Base-by-base conservation (phyloP, 2,888 invertebrate genomes). In the Allacma fusca region DNA sequence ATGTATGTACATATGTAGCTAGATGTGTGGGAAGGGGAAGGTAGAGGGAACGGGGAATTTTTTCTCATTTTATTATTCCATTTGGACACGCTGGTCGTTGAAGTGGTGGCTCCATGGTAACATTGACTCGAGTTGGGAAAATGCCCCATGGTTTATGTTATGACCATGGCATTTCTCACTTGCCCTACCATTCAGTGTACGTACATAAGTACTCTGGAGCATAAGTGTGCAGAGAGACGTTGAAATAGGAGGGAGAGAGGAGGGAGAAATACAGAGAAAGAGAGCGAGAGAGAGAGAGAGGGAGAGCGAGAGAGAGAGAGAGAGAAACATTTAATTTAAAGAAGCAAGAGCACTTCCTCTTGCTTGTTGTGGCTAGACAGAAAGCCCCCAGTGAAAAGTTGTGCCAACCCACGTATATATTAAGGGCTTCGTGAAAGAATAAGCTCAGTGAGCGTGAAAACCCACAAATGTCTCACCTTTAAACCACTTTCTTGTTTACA, bases 391-490 rank as follows among this genome's bases (percentile, higher is more conserved):
- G 50, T 50, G 50, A n/a, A 50, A 50, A 50, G 50, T 50, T 50
- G 16, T 50, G 50, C 50, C n/a, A 13, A 50, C 50, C n/a, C 19
- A 50, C 19, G 4, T 50, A 50, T n/a, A 50, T n/a, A 50, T 19
- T 50, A 19, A 5, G 50, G n/a, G 50, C 19, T 19, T 50, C 16
- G 24, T 23, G 24, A 62, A 24, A 62, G 26, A 62, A 62, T 24
- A 62, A 62, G 26, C 62, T 50, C 62, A 12, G 62, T n/a, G 2
- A 62, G 62, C 24, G 23, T 24, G 23, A 62, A 62, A 62, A 23
- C 62, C 26, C 62, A 62, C 62, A 62, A 62, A 62, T 62, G 62
- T 62, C 62, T 62, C 62, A 62, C 62, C 62, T 62, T 62, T 24
- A 23, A 23, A 62, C 62, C 21, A 62, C 62, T 62, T 62, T 62